These are phyloP conservation scores for Tachina lurida DNA, from an alignment of 2,888 invertebrate species.

Conservation along the genomic window DNA sequence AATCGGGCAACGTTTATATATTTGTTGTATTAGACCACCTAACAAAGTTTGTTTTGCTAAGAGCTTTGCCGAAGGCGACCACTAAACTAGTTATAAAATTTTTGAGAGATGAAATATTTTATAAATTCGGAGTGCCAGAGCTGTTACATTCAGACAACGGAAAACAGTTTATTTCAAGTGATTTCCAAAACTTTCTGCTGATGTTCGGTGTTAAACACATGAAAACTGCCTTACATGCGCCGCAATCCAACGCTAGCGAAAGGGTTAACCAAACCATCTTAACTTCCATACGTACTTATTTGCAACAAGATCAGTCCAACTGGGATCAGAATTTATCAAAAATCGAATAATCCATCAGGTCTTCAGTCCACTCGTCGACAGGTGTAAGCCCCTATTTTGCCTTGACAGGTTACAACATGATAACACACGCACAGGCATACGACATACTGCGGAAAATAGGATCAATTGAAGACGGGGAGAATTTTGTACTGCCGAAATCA, in stretches of 20 bases:
- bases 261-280: constrained; percentile 8
- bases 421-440: neutral
- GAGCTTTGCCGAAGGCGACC: too few species aligned
- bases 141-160: neutral
- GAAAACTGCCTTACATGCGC: too few species aligned
- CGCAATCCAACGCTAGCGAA: too few species aligned
- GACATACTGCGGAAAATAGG: neutral
- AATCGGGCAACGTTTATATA: too few species aligned
- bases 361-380: neutral
- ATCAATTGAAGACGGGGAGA: neutral
- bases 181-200: neutral
- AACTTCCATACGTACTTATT: neutral
- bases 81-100: neutral
- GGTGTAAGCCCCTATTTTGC: constrained; percentile 1
- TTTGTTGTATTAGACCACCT: too few species aligned
- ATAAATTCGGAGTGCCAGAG: neutral
- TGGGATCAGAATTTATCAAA: too few species aligned
- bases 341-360: neutral
- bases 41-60: too few species aligned
- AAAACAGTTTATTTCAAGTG: neutral
- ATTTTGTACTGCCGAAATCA: neutral
- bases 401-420: neutral
- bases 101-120: neutral
- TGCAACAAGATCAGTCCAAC: neutral
- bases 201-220: neutral